A percentile compares a stretch with the other conserved stretches of the same genome.
These are phyloP conservation scores for Crossoptilon crossoptilon DNA, from an alignment of 2,797 vertebrate genomes.

Conservation along the genomic window DNA sequence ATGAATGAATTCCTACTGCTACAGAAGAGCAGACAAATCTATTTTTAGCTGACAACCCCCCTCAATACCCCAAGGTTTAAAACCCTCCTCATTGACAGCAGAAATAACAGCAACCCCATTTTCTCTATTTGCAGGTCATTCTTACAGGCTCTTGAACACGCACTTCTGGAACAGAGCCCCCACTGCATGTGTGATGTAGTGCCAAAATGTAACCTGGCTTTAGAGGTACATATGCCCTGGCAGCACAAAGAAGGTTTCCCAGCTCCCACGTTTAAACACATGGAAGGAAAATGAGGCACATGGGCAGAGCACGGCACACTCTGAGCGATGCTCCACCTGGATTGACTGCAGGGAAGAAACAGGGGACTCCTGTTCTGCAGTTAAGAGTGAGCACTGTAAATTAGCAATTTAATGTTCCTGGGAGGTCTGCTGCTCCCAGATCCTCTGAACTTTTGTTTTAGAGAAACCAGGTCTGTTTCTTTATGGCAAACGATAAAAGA, in stretches of 20 bases:
- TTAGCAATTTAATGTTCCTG: neutral
- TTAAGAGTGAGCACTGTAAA: neutral
- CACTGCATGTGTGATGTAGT: neutral
- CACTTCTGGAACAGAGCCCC: neutral
- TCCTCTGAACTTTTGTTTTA: neutral
- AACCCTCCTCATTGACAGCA: neutral
- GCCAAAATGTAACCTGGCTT: neutral
- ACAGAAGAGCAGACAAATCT: neutral
- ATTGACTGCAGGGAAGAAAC: neutral
- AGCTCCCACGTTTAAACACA: neutral
- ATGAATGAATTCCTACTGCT: neutral
- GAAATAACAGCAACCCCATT: neutral
- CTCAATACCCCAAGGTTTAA: neutral
- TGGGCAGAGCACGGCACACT: neutral
- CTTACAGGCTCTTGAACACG: neutral
- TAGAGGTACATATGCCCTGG: neutral
- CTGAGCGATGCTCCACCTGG: neutral
- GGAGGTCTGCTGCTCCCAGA: neutral
- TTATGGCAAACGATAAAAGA: neutral
- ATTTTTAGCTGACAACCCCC: neutral
- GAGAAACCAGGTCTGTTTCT: neutral
- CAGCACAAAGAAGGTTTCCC: neutral
- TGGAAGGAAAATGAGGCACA: neutral
- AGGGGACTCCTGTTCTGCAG: neutral
- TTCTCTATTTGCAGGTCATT: neutral